Percentiles rank a stretch among this genome's conserved stretches.
Evolutionary conservation across 2,113 vertebrate genomes (phyloP).

Genomic region (Petrocephalus zakoni): DNA sequence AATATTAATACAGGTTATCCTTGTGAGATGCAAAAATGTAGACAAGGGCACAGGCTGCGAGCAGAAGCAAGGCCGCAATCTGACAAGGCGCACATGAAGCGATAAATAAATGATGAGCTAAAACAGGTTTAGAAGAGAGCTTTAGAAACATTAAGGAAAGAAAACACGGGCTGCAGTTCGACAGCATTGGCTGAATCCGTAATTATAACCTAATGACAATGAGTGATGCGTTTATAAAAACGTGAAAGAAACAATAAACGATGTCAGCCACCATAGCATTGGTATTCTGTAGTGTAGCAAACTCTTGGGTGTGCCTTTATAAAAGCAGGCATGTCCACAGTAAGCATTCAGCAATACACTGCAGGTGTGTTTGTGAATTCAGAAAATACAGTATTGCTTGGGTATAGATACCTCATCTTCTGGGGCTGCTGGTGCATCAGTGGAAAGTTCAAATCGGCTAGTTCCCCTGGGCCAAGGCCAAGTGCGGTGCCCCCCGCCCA

Average conservation of each 20-base stretch:
- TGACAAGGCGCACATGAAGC: slow-evolving; percentile 62
- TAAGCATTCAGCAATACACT: neutral
- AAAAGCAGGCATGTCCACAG: neutral
- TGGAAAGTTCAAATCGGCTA: slow-evolving; percentile 33
- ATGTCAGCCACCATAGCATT: neutral
- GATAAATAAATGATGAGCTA: slow-evolving; percentile 64
- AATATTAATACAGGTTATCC: slow-evolving; percentile 69
- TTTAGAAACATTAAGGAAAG: slow-evolving; percentile 49
- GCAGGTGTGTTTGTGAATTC: neutral
- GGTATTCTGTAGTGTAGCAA: neutral
- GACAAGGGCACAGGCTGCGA: slow-evolving; percentile 52
- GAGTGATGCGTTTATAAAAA: neutral
- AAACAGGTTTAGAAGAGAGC: slow-evolving; percentile 46
- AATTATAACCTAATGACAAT: neutral
- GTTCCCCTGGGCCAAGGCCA: slow-evolving; percentile 28
- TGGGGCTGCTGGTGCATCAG: slow-evolving; percentile 30
- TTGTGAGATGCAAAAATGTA: slow-evolving; percentile 64
- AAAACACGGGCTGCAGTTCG: slow-evolving; percentile 21
- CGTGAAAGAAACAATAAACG: neutral
- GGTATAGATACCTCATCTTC: neutral
- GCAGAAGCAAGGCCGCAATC: slow-evolving; percentile 62
- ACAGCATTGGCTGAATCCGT: slow-evolving; percentile 28
- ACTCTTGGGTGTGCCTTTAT: neutral
- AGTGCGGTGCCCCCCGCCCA: neutral
- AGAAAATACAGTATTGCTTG: neutral